These are phyloP conservation scores for Ormyrus rosae DNA, from an alignment of 2,888 invertebrate species.

Conservation along the genomic window DNA sequence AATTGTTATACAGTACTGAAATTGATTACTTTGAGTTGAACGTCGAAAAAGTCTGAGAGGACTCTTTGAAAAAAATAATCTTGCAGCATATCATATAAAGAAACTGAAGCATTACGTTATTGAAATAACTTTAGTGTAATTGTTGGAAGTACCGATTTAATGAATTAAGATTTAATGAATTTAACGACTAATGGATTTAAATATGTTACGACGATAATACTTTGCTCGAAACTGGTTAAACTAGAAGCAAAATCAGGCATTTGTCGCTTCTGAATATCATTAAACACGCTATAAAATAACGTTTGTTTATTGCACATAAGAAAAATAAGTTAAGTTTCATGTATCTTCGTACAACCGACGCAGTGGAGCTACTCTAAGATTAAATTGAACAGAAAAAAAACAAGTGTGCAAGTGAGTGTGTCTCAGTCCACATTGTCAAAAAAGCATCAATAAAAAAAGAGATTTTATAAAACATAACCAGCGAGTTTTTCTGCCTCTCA, in stretches of 20 bases:
- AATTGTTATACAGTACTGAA: too few species aligned
- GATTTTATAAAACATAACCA: slow-evolving; percentile 67
- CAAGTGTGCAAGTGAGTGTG: slow-evolving; percentile 64
- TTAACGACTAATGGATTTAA: too few species aligned
- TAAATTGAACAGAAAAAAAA: slow-evolving; percentile 38
- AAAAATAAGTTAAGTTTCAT: slow-evolving; percentile 44
- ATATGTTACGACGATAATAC: neutral
- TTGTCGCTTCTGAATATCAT: slow-evolving; percentile 42
- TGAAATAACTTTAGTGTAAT: neutral
- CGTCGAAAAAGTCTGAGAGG: too few species aligned
- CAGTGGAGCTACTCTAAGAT: slow-evolving; percentile 40
- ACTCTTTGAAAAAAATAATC: slow-evolving; percentile 3
- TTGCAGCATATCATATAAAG: slow-evolving; percentile 36
- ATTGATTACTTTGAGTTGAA: too few species aligned
- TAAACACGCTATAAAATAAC: slow-evolving; percentile 38
- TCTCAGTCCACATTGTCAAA: slow-evolving; percentile 71
- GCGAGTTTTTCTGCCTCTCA: too few species aligned
- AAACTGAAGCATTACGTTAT: slow-evolving; percentile 4
- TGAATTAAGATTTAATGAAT: too few species aligned
- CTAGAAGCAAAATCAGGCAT: slow-evolving; percentile 28
- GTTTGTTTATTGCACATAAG: slow-evolving; percentile 49
- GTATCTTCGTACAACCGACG: slow-evolving; percentile 44
- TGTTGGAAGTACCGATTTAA: neutral
- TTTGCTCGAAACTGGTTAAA: slow-evolving; percentile 19
- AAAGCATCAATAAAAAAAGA: slow-evolving; percentile 71